These are phyloP conservation scores for Ranitomeya imitator DNA, from an alignment of 2,113 vertebrate species.

Conservation along the genomic window DNA sequence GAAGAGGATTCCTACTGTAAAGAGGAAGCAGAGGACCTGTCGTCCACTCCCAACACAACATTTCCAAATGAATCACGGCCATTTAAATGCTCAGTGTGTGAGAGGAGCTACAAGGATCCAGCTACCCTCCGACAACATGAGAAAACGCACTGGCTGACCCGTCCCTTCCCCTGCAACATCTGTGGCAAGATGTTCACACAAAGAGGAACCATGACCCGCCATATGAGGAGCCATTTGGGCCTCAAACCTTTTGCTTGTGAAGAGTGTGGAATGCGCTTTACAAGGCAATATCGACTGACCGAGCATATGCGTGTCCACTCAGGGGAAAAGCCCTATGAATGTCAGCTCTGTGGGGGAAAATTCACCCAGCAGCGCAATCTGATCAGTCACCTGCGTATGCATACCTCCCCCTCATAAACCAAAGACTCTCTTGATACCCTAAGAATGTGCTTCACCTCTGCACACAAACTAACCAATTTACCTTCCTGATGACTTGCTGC, in stretches of 20 bases:
- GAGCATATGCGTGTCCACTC: slow-evolving; percentile 99
- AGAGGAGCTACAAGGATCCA: slow-evolving; percentile 96
- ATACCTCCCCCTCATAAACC: slow-evolving; percentile 96
- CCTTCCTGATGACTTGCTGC: slow-evolving; percentile 73
- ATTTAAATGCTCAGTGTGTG: slow-evolving; percentile 92
- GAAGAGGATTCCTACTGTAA: slow-evolving; percentile 86
- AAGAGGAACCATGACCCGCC: slow-evolving; percentile 98
- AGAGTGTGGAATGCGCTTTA: slow-evolving; percentile 99
- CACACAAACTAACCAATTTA: slow-evolving; percentile 61
- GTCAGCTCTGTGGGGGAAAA: slow-evolving; percentile 97
- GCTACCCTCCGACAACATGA: slow-evolving; percentile 93
- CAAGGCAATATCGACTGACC: slow-evolving; percentile 97
- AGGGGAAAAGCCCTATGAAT: slow-evolving; percentile 98
- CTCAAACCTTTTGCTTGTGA: slow-evolving; percentile 97
- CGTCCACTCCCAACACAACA: slow-evolving; percentile 77
- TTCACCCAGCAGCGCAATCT: slow-evolving; percentile 99
- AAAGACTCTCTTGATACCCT: slow-evolving; percentile 79
- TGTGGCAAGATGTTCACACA: slow-evolving; percentile 99
- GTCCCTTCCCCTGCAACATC: slow-evolving; percentile 97
- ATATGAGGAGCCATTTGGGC: slow-evolving; percentile 98
- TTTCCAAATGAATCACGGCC: slow-evolving; percentile 79
- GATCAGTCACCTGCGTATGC: slow-evolving; percentile 99
- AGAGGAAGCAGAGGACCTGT: slow-evolving; percentile 90
- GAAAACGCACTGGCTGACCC: slow-evolving; percentile 95
- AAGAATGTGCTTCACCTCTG: slow-evolving; percentile 70